Conservation (phyloP, 2,888 invertebrate species). For the Sesamia inferens region DNA sequence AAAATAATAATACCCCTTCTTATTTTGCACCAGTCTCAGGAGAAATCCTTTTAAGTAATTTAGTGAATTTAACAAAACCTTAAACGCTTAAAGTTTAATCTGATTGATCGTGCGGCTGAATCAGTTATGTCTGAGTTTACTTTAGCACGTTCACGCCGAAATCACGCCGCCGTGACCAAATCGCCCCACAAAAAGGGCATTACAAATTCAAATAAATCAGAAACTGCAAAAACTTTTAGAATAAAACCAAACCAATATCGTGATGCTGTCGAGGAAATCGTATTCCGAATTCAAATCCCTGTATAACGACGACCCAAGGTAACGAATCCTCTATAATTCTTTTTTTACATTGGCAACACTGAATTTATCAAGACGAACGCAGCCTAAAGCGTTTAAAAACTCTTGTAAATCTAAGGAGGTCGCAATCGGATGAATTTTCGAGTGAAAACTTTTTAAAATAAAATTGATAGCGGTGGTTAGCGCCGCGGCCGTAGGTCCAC, state of each 20-base stretch:
- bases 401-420: slow-evolving; percentile 71
- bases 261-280: slow-evolving; percentile 53
- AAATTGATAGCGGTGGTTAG: slow-evolving; percentile 73
- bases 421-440: slow-evolving; percentile 79
- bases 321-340: slow-evolving; percentile 26
- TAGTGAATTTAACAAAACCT: slow-evolving; percentile 70
- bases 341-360: slow-evolving; percentile 56
- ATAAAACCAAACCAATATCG: slow-evolving; percentile 67
- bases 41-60: slow-evolving; percentile 65
- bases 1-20: slow-evolving; percentile 57
- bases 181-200: slow-evolving; percentile 68
- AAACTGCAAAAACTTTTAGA: slow-evolving; percentile 71
- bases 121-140: slow-evolving; percentile 33
- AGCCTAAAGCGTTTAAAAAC: slow-evolving; percentile 74
- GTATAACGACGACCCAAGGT: slow-evolving; percentile 10
- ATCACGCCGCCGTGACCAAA: slow-evolving; percentile 69
- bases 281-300: slow-evolving; percentile 26
- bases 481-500: slow-evolving; percentile 49
- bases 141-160: slow-evolving; percentile 66
- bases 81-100: slow-evolving; percentile 43
- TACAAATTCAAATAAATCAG: slow-evolving; percentile 75
- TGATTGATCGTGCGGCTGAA: too few relatives aligned
- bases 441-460: slow-evolving; percentile 73
- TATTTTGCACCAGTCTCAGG: slow-evolving; percentile 47
- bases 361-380: slow-evolving; percentile 63